phyloP scores from a whole-genome alignment of 1,140 invertebrate genomes.

The Drosophila bocki region DNA sequence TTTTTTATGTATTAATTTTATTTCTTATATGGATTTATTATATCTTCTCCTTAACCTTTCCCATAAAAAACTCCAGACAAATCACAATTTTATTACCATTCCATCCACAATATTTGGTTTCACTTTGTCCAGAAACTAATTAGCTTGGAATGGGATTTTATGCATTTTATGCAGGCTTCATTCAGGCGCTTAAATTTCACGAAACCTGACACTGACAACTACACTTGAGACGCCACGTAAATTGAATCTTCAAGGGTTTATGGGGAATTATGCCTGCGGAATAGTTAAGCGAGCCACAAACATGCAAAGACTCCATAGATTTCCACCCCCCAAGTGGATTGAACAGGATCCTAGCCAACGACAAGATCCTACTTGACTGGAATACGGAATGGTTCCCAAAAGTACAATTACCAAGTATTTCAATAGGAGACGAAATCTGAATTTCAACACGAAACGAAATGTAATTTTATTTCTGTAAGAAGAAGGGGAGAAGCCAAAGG shows the following conservation, averaged over 20 bases:
- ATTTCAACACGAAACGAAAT: conserved; percentile 39
- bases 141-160: conserved; percentile 12
- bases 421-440: conserved; percentile 37
- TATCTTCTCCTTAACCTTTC: no score
- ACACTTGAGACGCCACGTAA: conserved; percentile 31
- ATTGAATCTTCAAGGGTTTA: conserved; percentile 28
- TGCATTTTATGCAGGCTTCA: conserved; percentile 39
- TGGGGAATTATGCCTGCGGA: conserved; percentile 36
- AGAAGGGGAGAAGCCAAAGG: neutral
- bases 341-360: conserved; percentile 9
- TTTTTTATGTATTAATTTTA: neutral
- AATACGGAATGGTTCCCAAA: conserved; percentile 29
- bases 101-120: conserved; percentile 15
- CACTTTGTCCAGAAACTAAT: conserved; percentile 19
- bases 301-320: neutral
- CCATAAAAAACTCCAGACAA: neutral
- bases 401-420: conserved; percentile 38
- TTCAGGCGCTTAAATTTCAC: conserved; percentile 39
- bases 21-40: neutral
- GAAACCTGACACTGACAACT: conserved; percentile 38
- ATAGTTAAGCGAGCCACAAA: conserved; percentile 37
- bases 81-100: conserved; percentile 4
- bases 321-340: conserved; percentile 22
- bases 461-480: neutral
- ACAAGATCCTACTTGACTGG: conserved; percentile 4